Evolutionary conservation across 23 tunicate species (phyloP), one percentile per base, ranked within the genome.

Genomic region (Ascidia mentula): DNA sequence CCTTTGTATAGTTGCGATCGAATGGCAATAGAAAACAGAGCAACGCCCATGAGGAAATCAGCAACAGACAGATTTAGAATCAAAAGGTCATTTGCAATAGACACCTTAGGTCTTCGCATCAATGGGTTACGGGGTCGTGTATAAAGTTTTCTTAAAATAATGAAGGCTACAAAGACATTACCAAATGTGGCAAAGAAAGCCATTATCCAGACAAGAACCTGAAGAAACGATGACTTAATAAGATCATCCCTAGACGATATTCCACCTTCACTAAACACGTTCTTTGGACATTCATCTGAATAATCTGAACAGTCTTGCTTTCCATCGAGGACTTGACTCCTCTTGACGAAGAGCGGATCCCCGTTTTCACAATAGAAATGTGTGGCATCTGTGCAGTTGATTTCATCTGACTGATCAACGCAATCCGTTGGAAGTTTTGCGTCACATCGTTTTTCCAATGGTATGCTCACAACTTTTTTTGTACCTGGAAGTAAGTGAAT

Each of bases 31-130:
- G 73, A 32, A 12, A 81, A 36, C 85, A 81, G 40, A 30, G 85
- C 81, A 36, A 81, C n/a, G 31, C 85, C 85, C 85, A 81, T 81
- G 31, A 81, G 59, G 18, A 81, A 81, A 81, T 81, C 85, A 34
- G 85, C 60, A 20, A 75, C 32, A 22, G 85, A 59, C 34, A 81
- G 85, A 60, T 81, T 81, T 20, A 38, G 22, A 36, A 81, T 81
- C 78, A 81, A 17, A 0, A 72, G 32, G 31, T 38, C 39, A 6
- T 81, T 81, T 12, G 38, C 77, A 13, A 9, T 69, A 17, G 60
- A 45, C 60, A 17, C 18, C 60, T 18, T 18, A 17, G 60, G 18
- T 17, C 18, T 17, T 45, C 60, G 18, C 18, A 45, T 17, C 60
- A 18, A 45, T 45, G 17, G 17, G 18, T 17, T 17, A 18, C 18